A percentile compares a stretch with the other conserved stretches of the same genome.
phyloP scores from a whole-genome alignment of 2,797 vertebrate genomes.

The Setipinna tenuifilis region DNA sequence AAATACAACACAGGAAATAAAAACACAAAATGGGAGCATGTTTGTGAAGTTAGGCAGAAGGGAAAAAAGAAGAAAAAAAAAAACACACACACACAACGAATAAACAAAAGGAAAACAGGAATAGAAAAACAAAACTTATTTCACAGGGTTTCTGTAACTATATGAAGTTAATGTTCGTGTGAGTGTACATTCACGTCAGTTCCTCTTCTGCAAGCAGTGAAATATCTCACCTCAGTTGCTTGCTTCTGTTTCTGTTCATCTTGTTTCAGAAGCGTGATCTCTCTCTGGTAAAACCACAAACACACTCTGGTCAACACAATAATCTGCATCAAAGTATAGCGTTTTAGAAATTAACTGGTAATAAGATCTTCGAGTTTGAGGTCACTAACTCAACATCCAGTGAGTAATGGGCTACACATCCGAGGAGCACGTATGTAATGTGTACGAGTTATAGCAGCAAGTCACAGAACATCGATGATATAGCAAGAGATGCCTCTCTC shows the following conservation, averaged over 20 bases:
- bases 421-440: too few relatives aligned
- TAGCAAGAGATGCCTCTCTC: not conserved
- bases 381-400: too few relatives aligned
- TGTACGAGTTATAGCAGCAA: not conserved
- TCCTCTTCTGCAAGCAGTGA: not conserved
- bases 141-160: not conserved
- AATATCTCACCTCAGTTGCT: constrained; percentile 48
- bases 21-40: not conserved
- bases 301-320: not conserved
- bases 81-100: not conserved
- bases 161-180: not conserved
- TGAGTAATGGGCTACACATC: not conserved
- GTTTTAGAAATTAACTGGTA: too few relatives aligned
- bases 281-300: constrained; percentile 42
- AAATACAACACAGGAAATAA: not conserved
- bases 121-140: not conserved
- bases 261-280: constrained; percentile 46
- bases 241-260: constrained; percentile 44
- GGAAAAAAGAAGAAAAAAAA: not conserved
- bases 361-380: too few relatives aligned
- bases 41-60: not conserved
- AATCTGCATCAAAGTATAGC: not conserved
- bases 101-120: not conserved
- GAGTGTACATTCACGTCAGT: not conserved
- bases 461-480: too few relatives aligned